Percentiles rank a stretch among this genome's conserved stretches.
These are phyloP conservation scores for Pyrochroa serraticornis DNA, from an alignment of 2,888 invertebrate species.

Conservation along the genomic window DNA sequence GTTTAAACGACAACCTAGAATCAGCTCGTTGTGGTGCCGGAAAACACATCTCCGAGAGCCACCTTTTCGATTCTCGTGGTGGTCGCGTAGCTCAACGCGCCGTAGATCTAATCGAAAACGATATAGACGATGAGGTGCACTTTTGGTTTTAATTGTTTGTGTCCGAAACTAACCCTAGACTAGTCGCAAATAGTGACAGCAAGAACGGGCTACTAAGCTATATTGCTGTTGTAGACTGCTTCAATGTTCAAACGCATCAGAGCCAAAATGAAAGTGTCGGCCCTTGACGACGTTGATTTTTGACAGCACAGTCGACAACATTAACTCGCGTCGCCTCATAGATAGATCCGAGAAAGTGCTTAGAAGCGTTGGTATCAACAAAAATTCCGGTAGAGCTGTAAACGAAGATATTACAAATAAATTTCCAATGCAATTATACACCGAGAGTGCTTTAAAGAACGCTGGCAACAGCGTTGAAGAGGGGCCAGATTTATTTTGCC, in stretches of 20 bases:
- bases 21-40: constrained; percentile 61
- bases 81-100: constrained; percentile 58
- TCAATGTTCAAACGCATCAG: constrained; percentile 66
- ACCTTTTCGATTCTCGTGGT: constrained; percentile 70
- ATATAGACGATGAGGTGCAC: constrained; percentile 59
- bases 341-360: constrained; percentile 69
- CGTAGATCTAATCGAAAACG: constrained; percentile 58
- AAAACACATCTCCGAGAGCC: constrained; percentile 61
- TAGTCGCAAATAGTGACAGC: not conserved
- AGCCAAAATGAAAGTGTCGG: constrained; percentile 66
- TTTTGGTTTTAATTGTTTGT: constrained; percentile 18
- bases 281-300: constrained; percentile 69
- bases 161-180: not conserved
- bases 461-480: too few species aligned
- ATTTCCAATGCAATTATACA: too few species aligned
- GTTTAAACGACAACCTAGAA: constrained; percentile 60
- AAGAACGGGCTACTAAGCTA: not conserved
- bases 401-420: constrained; percentile 54
- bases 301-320: constrained; percentile 64
- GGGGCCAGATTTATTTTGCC: too few species aligned
- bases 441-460: too few species aligned
- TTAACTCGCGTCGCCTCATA: constrained; percentile 64
- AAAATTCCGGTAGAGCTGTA: constrained; percentile 57
- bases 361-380: constrained; percentile 68
- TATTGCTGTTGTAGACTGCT: constrained; percentile 61